Base-by-base conservation (phyloP, 2,113 vertebrate genomes). In the Macquaria australasica region DNA sequence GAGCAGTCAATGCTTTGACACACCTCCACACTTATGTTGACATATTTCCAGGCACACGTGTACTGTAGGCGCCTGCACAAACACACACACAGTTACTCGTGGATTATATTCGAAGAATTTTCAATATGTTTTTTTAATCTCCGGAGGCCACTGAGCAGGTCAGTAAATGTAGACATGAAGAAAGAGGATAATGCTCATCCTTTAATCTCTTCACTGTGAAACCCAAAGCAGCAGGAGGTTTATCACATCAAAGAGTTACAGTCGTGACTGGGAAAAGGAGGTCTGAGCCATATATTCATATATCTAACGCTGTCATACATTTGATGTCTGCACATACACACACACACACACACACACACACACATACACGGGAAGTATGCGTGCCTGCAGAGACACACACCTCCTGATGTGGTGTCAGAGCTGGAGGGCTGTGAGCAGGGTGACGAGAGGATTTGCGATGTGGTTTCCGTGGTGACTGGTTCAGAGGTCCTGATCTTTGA, bases 401-500 rank as follows among this genome's bases (percentile, higher is more conserved):
- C 90, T 89, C 85, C 81, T 82, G 97, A 96, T 97, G 97, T 95
- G 96, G 96, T 95, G 94, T 97, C 96, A 92, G 96, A 96, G 96
- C 95, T 95, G 96, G 95, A 92, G 94, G 96, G 95, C 93, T 94
- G 56, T 4, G 50, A 87, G 62, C 64, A 79, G 85, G 95, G 96
- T 91, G 96, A 96, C 92, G 94, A 90, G 94, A 95, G 94, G 95
- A 96, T 96, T 95, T 97, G 97, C 92, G 91, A 82, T 55, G 86
- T 66, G 72, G 90, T 92, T 88, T 95, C 93, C 92, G 81, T 94
- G 90, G 87, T 10, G 67, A 89, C 90, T 0, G 53, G 87, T 88
- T 95, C 94, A 94, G 95, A 69, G 96, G 96, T 96, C 97, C 96
- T 96, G 97, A 96, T 97, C 96, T 97, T 97, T 95, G 96, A 96